phyloP scores from a whole-genome alignment of 2,113 vertebrate species.

The Hirundichthys speculiger region DNA sequence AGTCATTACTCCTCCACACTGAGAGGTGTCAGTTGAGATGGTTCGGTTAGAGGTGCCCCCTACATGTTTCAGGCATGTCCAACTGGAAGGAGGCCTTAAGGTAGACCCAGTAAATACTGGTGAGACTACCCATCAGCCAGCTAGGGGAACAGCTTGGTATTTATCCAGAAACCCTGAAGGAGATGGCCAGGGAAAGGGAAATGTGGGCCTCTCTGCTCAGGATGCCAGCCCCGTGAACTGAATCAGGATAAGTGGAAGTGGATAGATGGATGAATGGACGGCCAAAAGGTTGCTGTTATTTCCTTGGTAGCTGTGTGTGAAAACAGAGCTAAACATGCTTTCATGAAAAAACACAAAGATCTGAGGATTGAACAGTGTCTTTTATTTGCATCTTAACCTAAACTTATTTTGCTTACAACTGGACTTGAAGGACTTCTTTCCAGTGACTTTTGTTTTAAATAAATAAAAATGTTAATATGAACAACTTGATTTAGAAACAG shows the following conservation, averaged over 20 bases:
- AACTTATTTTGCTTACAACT: constrained; percentile 17
- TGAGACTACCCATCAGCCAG: too few relatives aligned
- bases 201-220: too few relatives aligned
- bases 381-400: constrained; percentile 60
- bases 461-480: constrained; percentile 43
- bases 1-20: too few relatives aligned
- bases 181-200: too few relatives aligned
- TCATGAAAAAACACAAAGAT: constrained; percentile 31
- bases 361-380: constrained; percentile 26
- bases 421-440: constrained; percentile 2
- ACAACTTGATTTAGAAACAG: background rate
- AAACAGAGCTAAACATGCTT: constrained; percentile 3
- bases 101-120: too few relatives aligned
- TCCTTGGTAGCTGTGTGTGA: constrained; percentile 9
- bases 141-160: too few relatives aligned
- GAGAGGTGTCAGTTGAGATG: too few relatives aligned
- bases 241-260: too few relatives aligned
- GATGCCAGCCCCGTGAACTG: too few relatives aligned
- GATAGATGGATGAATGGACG: too few relatives aligned
- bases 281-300: constrained; percentile 7
- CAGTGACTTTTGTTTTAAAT: constrained; percentile 25
- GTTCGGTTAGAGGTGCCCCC: too few relatives aligned
- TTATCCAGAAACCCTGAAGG: too few relatives aligned
- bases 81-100: background rate
- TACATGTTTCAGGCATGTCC: background rate